Percentiles rank a stretch among this genome's conserved stretches.
phyloP scores from a whole-genome alignment of 2,888 invertebrate genomes.

The Bruchidius siliquastri region DNA sequence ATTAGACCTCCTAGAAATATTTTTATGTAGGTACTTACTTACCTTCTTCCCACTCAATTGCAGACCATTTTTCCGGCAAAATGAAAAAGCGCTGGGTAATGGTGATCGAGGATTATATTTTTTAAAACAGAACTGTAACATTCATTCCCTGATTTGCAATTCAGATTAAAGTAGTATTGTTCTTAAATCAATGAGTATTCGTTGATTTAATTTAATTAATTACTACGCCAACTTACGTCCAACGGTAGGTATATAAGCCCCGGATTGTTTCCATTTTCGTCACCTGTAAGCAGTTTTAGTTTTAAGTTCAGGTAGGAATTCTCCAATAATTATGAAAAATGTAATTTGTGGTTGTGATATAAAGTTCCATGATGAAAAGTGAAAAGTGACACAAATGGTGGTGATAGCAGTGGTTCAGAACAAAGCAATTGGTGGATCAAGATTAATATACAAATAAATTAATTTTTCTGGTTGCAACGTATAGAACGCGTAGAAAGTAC shows the following conservation, averaged over 20 bases:
- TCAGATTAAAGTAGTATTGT: background rate
- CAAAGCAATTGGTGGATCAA: too few species aligned
- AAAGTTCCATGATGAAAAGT: background rate
- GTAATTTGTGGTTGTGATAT: background rate
- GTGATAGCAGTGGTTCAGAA: background rate
- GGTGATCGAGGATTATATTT: background rate
- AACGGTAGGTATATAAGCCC: background rate
- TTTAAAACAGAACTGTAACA: background rate
- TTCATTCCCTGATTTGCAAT: background rate
- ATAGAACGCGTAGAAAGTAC: too few species aligned
- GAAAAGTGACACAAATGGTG: background rate
- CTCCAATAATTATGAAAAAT: background rate
- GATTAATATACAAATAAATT: too few species aligned
- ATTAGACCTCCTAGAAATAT: too few species aligned
- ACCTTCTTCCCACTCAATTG: too few species aligned
- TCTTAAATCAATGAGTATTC: background rate
- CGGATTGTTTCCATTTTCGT: background rate
- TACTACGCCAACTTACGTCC: background rate
- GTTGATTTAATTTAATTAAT: background rate
- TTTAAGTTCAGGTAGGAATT: background rate
- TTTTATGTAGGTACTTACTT: too few species aligned
- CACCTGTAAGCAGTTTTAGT: background rate
- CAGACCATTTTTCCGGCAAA: background rate
- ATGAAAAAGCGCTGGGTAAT: background rate
- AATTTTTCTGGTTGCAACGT: too few species aligned